Base-by-base conservation (phyloP, 2,888 invertebrate species). In the Phoenoteleia sp. region DNA sequence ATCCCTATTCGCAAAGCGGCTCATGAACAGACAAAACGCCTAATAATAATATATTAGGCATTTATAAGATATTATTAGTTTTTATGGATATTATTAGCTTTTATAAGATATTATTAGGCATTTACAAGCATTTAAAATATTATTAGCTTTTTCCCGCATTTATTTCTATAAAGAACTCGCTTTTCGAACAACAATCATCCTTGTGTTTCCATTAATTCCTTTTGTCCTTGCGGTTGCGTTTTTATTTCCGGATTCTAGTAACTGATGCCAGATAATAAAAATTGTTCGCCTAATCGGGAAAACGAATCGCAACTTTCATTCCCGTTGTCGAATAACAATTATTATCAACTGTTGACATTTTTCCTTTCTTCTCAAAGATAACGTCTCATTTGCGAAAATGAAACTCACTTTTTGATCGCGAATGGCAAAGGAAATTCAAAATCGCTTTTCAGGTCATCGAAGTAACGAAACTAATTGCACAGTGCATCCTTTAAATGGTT, bases 221-320 rank as follows among this genome's bases (percentile, higher is more conserved):
- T 77, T 77, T 69, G 67, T 77, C 77, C 76, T 77, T 77, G 66
- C 15, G 66, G 60, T 49, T 39, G 67, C 67, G 67, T 77, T 77
- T 62, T 42, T 42, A 69, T 77, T 77, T 69, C 77, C 69, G 77
- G 77, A 77, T 77, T 77, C 77, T 69, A 77, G 60, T 60, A 52
- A 69, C 49, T 9, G 77, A 79, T 69, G 62, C 54, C 17, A 69
- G 60, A 79, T 79, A 69, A 79, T 79, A 69, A 67, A 69, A 79
- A 58, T 79, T 79, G 77, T 69, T 79, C 69, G 52, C 27, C 33
- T 67, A 77, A 77, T 77, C 47, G 60, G 66, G 47, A 76, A 66
- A 66, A 58, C 25, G 47, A 58, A 67, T 54, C 29, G 54, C 54
- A 66, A 64, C 56, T 64, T 58, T 17, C 21, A 19, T 42, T 29